These are phyloP conservation scores for Enteromius afrohamiltoni DNA, from an alignment of 2,797 vertebrate genomes.

Conservation along the genomic window DNA sequence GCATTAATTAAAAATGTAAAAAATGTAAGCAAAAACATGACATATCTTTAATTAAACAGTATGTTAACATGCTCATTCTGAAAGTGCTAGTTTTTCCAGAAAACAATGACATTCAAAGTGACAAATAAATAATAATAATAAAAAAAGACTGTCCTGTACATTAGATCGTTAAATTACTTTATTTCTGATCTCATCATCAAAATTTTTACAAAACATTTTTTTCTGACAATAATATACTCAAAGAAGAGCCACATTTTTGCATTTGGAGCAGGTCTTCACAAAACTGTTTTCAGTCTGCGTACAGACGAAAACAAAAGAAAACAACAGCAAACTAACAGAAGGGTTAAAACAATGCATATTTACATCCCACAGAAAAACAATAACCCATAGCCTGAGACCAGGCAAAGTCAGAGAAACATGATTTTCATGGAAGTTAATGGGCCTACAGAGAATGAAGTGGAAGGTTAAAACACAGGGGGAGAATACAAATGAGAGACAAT, in stretches of 20 bases:
- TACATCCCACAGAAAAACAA: conserved; percentile 76
- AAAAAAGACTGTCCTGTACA: conserved; percentile 26
- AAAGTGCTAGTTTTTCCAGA: background rate
- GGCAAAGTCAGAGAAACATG: conserved; percentile 62
- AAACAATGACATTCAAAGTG: background rate
- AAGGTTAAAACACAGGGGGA: conserved; percentile 44
- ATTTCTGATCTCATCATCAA: conserved; percentile 87
- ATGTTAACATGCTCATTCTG: background rate
- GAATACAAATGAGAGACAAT: conserved; percentile 60
- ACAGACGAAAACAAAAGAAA: conserved; percentile 71
- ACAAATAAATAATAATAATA: background rate
- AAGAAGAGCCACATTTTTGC: conserved; percentile 84
- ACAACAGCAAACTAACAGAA: conserved; percentile 60
- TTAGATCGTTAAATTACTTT: conserved; percentile 83
- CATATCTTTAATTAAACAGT: background rate
- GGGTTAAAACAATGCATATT: conserved; percentile 78
- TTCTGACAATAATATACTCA: conserved; percentile 88
- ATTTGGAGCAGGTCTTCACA: conserved; percentile 80
- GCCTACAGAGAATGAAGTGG: conserved; percentile 42
- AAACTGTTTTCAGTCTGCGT: conserved; percentile 75
- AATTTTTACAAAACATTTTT: conserved; percentile 86
- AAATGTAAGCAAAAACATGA: background rate
- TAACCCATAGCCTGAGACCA: conserved; percentile 68
- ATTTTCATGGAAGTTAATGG: conserved; percentile 57
- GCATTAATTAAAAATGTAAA: background rate